Conservation (phyloP, 1,140 invertebrate genomes). For the Steinernema feltiae region DNA sequence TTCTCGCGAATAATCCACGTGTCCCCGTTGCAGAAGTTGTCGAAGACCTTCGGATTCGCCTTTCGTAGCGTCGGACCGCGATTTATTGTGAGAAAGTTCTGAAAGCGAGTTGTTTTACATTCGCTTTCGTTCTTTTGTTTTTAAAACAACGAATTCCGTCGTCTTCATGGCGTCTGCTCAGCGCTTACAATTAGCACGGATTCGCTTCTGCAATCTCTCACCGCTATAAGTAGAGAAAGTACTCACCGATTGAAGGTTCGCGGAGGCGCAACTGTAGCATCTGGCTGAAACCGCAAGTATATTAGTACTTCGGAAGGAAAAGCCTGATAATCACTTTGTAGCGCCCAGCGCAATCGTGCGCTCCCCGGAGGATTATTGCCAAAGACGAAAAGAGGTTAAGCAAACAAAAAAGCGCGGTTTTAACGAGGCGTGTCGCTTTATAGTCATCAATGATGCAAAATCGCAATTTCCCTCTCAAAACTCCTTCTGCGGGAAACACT, state of each 20-base stretch:
- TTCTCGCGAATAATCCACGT: slow-evolving; percentile 43
- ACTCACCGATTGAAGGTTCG: slow-evolving; percentile 42
- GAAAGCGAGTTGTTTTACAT: slow-evolving; percentile 18
- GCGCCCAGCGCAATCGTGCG: too few species aligned
- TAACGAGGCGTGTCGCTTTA: too few species aligned
- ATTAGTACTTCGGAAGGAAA: background rate
- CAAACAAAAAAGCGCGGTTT: background rate
- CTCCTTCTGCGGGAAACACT: background rate
- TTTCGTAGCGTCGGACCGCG: slow-evolving; percentile 38
- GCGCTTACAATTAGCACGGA: too few species aligned
- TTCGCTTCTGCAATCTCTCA: too few species aligned
- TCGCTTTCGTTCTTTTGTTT: background rate
- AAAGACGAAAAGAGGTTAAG: background rate
- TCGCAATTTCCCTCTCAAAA: too few species aligned
- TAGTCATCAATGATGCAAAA: background rate
- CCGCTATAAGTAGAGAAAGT: too few species aligned
- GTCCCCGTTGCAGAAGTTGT: slow-evolving; percentile 44
- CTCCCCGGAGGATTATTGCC: background rate
- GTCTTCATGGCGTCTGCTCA: too few species aligned
- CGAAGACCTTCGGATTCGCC: slow-evolving; percentile 36
- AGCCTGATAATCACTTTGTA: too few species aligned
- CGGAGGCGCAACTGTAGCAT: slow-evolving; percentile 44
- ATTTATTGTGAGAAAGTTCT: slow-evolving; percentile 42
- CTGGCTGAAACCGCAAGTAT: slow-evolving; percentile 36
- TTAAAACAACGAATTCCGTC: too few species aligned